Base-by-base conservation (phyloP, 2,113 vertebrate species). In the Capreolus pygargus region DNA sequence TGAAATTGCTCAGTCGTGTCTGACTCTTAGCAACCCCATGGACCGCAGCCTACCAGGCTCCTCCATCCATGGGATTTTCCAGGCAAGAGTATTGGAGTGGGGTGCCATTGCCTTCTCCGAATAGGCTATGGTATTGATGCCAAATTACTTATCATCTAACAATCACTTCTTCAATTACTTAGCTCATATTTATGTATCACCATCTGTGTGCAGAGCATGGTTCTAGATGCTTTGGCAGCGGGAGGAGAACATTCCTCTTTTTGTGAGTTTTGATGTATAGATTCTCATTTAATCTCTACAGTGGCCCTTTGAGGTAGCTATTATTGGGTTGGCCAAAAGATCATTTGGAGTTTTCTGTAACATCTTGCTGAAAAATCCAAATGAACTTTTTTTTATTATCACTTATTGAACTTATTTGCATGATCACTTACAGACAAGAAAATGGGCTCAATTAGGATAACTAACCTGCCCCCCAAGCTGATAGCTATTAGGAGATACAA, bases 111-210 rank as follows among this genome's bases (percentile, higher is more conserved):
- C 47, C 47, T 50, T 50, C 47, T 50, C 47, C 3, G 47, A 86
- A 78, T 57, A 74, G 50, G 39, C 74, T 93, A 76, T 85, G 57
- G 3, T 92, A 86, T 57, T 89, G 55, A 70, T 58, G 57, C 4
- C 85, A 94, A 95, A 85, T 94, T 95, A 94, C 89, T 81, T 94
- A 89, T 81, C 39, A 91, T 90, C 93, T 90, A 85, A 79, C 13
- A 97, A 83, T 89, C 50, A 97, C 74, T 82, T 86, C 86, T 97
- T 95, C 94, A 93, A 92, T 96, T 92, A 95, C 57, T 90, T n/a
- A 82, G 45, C 57, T 97, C 67, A 95, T 93, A 81, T 95, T 96
- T 96, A 89, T 96, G 89, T 97, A 88, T 88, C 36, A 95, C 89
- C 83, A 95, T 94, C 50, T 94, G 78, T 94, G 61, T 86, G 17